Percentiles rank a stretch among this genome's conserved stretches.
phyloP scores from a whole-genome alignment of 2,797 vertebrate species.

The Bovichtus variegatus region DNA sequence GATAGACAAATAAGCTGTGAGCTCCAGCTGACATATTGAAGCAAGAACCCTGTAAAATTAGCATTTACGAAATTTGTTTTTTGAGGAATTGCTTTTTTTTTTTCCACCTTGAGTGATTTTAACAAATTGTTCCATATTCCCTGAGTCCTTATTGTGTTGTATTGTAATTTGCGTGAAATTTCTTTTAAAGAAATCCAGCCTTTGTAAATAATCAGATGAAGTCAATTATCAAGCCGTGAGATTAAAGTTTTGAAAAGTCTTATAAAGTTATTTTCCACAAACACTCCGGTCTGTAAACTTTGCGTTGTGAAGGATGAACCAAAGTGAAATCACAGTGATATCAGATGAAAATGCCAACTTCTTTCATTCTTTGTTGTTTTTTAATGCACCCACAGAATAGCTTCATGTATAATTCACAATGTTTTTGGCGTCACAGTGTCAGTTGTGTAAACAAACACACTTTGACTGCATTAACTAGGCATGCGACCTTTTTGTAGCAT shows the following conservation, averaged over 20 bases:
- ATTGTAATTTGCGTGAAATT: not conserved
- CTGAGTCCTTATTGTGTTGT: not conserved
- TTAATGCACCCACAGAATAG: constrained; percentile 6
- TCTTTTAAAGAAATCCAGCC: not conserved
- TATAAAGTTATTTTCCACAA: not conserved
- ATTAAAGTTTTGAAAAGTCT: constrained; percentile 3
- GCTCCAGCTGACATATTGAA: not conserved
- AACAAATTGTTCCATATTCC: not conserved
- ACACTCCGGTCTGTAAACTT: not conserved
- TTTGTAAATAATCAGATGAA: constrained; percentile 21
- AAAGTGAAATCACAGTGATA: constrained; percentile 4
- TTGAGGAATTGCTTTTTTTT: not conserved
- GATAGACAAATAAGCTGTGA: not conserved
- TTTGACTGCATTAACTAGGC: constrained; percentile 13
- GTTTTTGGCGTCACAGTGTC: constrained; percentile 27
- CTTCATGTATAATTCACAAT: constrained; percentile 58
- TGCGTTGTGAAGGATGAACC: constrained; percentile 3
- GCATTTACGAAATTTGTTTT: not conserved
- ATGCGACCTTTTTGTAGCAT: constrained; percentile 35
- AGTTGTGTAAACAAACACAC: constrained; percentile 26
- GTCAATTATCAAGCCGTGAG: not conserved
- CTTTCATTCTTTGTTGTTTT: constrained; percentile 25
- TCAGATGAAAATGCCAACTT: constrained; percentile 13
- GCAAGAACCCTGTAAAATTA: not conserved
- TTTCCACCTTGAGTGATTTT: constrained; percentile 3